Conservation (phyloP, 92 coral and sea anemone species). For the Bergia puertoricense region DNA sequence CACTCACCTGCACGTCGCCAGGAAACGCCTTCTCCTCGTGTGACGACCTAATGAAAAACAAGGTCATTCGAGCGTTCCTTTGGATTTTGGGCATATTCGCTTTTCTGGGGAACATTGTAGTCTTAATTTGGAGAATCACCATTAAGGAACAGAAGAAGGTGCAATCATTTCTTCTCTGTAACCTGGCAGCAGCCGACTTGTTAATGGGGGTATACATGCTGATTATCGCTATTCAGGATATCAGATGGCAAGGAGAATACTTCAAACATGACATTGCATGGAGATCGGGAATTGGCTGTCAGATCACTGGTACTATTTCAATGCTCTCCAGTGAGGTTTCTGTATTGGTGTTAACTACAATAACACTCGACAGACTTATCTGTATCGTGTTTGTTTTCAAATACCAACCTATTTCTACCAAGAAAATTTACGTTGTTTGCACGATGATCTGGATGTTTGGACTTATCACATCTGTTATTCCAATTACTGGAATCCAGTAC, state of each 20-base stretch:
- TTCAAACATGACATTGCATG: constrained; percentile 26
- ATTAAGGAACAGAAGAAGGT: constrained; percentile 16
- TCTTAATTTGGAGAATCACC: background rate
- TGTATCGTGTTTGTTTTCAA: constrained; percentile 21
- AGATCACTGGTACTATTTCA: constrained; percentile 21
- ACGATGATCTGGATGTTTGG: constrained; percentile 16
- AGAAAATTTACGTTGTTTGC: background rate
- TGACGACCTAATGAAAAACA: constrained; percentile 70
- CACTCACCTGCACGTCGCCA: background rate
- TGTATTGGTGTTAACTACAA: constrained; percentile 22
- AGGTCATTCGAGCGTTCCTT: constrained; percentile 12
- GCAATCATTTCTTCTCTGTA: constrained; percentile 29
- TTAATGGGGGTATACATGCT: constrained; percentile 2
- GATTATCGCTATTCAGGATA: constrained; percentile 27
- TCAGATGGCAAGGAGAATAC: constrained; percentile 30
- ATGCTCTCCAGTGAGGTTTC: constrained; percentile 31
- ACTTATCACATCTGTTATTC: background rate
- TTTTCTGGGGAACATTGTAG: constrained; percentile 7
- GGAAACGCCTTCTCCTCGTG: constrained; percentile 72
- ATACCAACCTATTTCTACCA: background rate
- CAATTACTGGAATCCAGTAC: background rate
- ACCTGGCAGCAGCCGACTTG: constrained; percentile 35
- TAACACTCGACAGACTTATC: constrained; percentile 22
- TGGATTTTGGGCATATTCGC: constrained; percentile 30
- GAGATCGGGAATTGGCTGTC: constrained; percentile 21